phyloP scores from a whole-genome alignment of 2,888 invertebrate species.

The Himalopsyche japonica region DNA sequence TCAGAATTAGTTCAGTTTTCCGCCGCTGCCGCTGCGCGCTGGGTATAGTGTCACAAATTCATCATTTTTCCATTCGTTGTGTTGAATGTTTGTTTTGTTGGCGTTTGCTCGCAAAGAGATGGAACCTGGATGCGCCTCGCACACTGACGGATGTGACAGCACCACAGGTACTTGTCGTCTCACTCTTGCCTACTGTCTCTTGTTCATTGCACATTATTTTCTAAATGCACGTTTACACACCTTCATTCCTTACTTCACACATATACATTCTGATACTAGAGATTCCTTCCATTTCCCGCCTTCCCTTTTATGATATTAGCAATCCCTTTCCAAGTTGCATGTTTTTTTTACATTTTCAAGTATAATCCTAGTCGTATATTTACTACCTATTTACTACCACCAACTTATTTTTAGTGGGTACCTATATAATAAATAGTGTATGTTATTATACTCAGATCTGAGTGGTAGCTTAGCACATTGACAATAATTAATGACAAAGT shows the following conservation, averaged over 20 bases:
- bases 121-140: slow-evolving; percentile 88
- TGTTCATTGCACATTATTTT: background rate
- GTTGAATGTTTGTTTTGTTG: slow-evolving; percentile 37
- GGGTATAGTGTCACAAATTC: background rate
- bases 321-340: background rate
- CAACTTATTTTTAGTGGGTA: too few relatives aligned
- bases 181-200: background rate
- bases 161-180: slow-evolving; percentile 71
- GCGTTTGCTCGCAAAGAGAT: slow-evolving; percentile 64
- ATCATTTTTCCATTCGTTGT: slow-evolving; percentile 9
- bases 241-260: background rate
- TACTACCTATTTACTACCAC: too few relatives aligned
- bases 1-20: background rate
- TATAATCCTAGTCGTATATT: background rate
- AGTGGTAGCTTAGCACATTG: too few relatives aligned
- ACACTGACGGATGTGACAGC: slow-evolving; percentile 92
- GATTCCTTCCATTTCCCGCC: background rate
- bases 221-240: background rate
- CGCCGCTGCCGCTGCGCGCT: background rate
- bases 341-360: background rate
- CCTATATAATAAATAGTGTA: too few relatives aligned
- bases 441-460: too few relatives aligned
- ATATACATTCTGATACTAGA: background rate
- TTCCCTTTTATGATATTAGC: background rate
- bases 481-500: too few relatives aligned